Conservation (phyloP, 2,113 vertebrate species). For the Nesoenas mayeri region DNA sequence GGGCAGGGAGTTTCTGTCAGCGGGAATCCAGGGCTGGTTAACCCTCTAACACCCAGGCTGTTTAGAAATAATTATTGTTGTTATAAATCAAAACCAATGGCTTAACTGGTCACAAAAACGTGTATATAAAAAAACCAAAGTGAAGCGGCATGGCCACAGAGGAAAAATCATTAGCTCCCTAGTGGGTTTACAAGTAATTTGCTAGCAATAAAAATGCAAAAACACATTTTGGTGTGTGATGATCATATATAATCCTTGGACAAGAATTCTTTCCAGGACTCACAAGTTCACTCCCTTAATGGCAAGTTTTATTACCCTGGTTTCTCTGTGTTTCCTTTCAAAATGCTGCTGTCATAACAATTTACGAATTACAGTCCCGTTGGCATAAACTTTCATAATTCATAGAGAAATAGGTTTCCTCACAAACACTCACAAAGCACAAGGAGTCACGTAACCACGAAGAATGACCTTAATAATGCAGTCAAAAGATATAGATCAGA, state of each 20-base stretch:
- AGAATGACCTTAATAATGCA: background rate
- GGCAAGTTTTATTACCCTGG: conserved; percentile 19
- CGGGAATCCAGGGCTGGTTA: background rate
- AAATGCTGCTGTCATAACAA: conserved; percentile 21
- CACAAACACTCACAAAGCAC: background rate
- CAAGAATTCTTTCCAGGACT: conserved; percentile 41
- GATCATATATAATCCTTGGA: conserved; percentile 60
- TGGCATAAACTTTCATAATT: background rate
- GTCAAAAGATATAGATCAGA: background rate
- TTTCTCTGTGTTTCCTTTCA: conserved; percentile 29
- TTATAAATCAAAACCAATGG: conserved; percentile 32
- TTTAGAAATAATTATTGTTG: background rate
- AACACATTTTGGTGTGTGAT: conserved; percentile 33
- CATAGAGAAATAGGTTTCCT: background rate
- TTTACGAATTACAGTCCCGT: conserved; percentile 4
- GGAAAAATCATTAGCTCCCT: conserved; percentile 47
- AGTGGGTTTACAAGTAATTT: conserved; percentile 59
- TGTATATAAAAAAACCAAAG: background rate
- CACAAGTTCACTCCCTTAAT: conserved; percentile 16
- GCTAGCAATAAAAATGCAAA: conserved; percentile 64
- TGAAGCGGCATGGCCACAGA: background rate
- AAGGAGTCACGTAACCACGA: background rate
- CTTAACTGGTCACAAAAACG: background rate
- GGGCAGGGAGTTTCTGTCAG: background rate
- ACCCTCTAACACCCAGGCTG: background rate